These are phyloP conservation scores for Rhabdornis inornatus DNA, from an alignment of 2,113 vertebrate species.

Conservation along the genomic window DNA sequence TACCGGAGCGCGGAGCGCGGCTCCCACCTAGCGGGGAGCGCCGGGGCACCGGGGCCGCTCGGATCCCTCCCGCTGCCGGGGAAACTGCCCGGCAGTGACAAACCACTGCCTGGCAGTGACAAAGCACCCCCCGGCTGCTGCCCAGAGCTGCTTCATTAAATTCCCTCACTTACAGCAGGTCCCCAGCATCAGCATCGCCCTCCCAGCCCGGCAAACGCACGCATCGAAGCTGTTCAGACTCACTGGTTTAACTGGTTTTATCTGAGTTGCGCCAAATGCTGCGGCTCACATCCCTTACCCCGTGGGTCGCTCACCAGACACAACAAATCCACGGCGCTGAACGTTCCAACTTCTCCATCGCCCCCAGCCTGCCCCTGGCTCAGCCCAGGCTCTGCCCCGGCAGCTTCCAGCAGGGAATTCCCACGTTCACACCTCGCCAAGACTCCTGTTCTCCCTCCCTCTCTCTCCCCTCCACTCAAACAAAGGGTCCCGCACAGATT, in stretches of 20 bases:
- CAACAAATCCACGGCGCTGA: neutral
- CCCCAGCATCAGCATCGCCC: neutral
- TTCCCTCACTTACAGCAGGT: neutral
- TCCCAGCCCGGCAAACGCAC: neutral
- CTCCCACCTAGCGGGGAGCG: conserved; percentile 28
- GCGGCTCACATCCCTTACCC: neutral
- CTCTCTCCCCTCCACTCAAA: neutral
- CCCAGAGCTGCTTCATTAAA: conserved; percentile 31
- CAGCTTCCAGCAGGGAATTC: neutral
- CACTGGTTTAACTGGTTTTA: neutral
- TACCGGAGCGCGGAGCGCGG: neutral
- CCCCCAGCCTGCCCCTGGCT: neutral
- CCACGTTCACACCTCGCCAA: accelerated
- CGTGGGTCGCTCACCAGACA: accelerated
- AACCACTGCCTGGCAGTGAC: accelerated
- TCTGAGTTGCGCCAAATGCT: neutral
- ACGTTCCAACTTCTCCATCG: neutral
- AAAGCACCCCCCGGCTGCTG: neutral
- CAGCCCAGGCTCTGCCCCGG: neutral
- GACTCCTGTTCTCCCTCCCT: neutral
- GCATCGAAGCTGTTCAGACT: accelerated
- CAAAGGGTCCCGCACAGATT: accelerated
- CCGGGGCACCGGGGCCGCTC: neutral
- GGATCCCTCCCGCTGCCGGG: no score
- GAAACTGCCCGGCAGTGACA: accelerated